A percentile compares a stretch with the other conserved stretches of the same genome.
Conservation (phyloP, 92 coral and sea anemone species). For the Palythoa heliodiscus region DNA sequence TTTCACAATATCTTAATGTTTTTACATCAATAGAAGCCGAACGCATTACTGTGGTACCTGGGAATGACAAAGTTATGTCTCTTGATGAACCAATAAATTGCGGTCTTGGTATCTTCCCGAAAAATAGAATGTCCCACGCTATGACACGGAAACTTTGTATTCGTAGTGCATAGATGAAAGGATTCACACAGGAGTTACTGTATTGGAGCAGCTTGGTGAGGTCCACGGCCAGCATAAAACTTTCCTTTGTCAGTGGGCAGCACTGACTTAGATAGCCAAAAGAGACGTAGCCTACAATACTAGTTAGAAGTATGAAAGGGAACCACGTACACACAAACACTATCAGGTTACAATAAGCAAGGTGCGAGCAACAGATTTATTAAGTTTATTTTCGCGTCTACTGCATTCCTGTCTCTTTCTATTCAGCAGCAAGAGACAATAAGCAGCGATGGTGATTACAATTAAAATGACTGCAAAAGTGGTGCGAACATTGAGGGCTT, state of each 20-base stretch:
- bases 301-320: neutral
- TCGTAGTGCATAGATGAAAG: neutral
- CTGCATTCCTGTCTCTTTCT: neutral
- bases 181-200: neutral
- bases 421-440: neutral
- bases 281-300: neutral
- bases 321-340: neutral
- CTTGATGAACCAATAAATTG: neutral
- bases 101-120: slow-evolving; percentile 7
- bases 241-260: neutral
- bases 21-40: neutral
- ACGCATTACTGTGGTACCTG: neutral
- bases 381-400: neutral
- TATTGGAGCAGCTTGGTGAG: neutral
- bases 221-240: neutral
- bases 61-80: neutral
- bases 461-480: neutral
- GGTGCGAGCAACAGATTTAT: neutral
- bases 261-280: neutral
- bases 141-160: neutral
- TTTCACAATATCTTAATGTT: too few species aligned
- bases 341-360: neutral
- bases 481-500: neutral
- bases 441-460: neutral
- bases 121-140: neutral